phyloP scores from a whole-genome alignment of 2,888 invertebrate species.

The Ariolimax columbianus region DNA sequence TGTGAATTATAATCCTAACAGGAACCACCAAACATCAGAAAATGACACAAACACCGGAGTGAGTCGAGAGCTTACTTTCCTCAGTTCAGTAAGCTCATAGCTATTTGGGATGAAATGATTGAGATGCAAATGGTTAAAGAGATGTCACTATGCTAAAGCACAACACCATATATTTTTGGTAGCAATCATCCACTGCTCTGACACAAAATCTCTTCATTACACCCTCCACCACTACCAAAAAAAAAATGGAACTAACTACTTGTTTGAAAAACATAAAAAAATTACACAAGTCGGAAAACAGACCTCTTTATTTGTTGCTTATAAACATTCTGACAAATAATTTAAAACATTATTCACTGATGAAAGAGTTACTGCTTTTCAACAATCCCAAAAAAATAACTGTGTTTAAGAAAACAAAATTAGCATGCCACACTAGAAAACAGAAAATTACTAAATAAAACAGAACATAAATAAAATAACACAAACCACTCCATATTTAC shows the following conservation, averaged over 20 bases:
- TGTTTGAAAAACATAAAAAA: background rate
- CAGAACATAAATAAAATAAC: slow-evolving; percentile 20
- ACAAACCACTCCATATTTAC: slow-evolving; percentile 35
- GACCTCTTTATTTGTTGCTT: slow-evolving; percentile 25
- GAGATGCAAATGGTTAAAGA: too few species aligned
- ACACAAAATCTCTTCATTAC: too few species aligned
- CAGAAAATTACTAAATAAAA: background rate
- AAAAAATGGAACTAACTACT: background rate
- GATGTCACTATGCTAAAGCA: too few species aligned
- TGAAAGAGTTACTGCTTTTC: slow-evolving; percentile 43
- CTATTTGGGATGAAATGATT: too few species aligned
- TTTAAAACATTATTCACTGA: slow-evolving; percentile 36
- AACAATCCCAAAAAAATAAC: slow-evolving; percentile 40
- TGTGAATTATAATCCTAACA: too few species aligned
- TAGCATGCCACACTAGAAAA: background rate
- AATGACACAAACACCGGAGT: too few species aligned
- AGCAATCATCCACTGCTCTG: too few species aligned
- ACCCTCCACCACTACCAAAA: too few species aligned
- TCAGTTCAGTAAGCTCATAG: too few species aligned
- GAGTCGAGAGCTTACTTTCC: too few species aligned
- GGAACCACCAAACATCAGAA: too few species aligned
- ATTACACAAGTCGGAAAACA: slow-evolving; percentile 19
- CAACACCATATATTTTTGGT: too few species aligned
- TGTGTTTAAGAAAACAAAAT: background rate
- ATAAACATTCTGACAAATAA: slow-evolving; percentile 42